phyloP scores from a whole-genome alignment of 2,888 invertebrate genomes.

The Mythimna impura region DNA sequence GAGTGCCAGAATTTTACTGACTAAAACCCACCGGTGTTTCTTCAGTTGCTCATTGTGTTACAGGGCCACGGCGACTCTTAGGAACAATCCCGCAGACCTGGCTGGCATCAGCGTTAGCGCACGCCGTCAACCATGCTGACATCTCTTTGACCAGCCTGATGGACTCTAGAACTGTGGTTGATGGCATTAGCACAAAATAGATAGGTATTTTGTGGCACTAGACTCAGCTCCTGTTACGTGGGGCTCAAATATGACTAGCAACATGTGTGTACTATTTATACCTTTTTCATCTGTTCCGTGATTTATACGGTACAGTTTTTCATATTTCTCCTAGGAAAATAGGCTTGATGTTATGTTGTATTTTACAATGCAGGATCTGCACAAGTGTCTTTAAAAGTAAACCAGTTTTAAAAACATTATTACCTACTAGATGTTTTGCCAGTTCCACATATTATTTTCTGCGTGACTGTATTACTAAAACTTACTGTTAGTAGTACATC shows the following conservation, averaged over 20 bases:
- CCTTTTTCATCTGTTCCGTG: too few species aligned
- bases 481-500: slow-evolving; percentile 63
- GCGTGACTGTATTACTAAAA: slow-evolving; percentile 59
- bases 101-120: too few species aligned
- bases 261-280: neutral
- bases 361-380: neutral
- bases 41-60: too few species aligned
- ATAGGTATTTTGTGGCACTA: neutral
- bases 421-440: neutral
- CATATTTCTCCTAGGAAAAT: neutral
- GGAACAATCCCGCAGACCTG: too few species aligned
- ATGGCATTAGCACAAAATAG: too few species aligned
- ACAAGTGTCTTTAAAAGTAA: slow-evolving; percentile 2
- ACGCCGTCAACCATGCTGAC: too few species aligned
- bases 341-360: too few species aligned
- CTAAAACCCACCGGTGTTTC: too few species aligned
- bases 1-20: too few species aligned
- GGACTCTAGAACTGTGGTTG: neutral
- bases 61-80: too few species aligned
- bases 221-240: neutral
- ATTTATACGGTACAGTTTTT: neutral
- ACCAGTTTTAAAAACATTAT: neutral
- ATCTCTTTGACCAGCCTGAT: too few species aligned
- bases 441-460: slow-evolving; percentile 19
- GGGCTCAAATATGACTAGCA: neutral